A percentile compares a stretch with the other conserved stretches of the same genome.
Conservation (phyloP, 2,113 vertebrate species). For the Etheostoma spectabile region DNA sequence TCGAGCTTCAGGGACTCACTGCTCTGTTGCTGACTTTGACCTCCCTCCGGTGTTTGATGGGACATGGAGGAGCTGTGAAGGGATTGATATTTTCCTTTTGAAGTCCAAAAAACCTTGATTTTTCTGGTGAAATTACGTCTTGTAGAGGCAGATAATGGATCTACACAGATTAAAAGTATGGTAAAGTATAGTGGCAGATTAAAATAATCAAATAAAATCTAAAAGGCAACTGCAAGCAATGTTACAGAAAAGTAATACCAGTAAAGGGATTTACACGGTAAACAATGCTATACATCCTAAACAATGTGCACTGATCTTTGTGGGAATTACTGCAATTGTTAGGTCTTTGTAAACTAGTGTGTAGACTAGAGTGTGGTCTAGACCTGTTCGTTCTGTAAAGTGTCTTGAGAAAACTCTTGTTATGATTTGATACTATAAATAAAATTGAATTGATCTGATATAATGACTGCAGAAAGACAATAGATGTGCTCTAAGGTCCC, state of each 20-base stretch:
- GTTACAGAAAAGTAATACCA: neutral
- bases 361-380: no score
- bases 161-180: no score
- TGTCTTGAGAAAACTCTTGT: no score
- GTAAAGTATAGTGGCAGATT: no score
- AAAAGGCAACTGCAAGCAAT: neutral
- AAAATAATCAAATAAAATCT: no score
- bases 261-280: neutral
- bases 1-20: neutral
- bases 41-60: neutral
- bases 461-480: neutral
- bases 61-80: neutral
- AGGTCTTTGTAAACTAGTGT: no score
- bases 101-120: neutral
- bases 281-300: neutral
- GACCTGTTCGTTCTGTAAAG: no score
- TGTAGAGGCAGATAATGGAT: neutral
- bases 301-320: neutral
- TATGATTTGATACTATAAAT: no score
- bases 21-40: neutral
- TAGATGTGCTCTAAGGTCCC: neutral
- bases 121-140: neutral
- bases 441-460: neutral
- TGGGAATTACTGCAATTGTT: no score
- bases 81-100: neutral